Conservation (phyloP, 2,888 invertebrate species). For the Diplolepis rosae region DNA sequence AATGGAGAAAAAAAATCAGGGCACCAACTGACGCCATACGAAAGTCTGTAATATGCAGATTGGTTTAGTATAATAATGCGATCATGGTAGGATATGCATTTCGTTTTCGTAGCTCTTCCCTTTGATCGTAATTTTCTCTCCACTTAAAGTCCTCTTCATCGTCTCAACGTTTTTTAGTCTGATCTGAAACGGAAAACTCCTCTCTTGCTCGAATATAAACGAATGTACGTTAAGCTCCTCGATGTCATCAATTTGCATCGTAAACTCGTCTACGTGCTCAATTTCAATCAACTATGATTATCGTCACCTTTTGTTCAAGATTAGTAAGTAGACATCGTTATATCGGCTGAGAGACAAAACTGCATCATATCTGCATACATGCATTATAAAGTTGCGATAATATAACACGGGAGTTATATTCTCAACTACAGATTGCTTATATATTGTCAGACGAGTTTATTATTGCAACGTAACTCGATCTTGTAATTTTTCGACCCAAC, state of each 20-base stretch:
- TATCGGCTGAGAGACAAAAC: conserved; percentile 1
- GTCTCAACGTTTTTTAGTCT: background rate
- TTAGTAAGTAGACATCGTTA: background rate
- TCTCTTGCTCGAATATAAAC: background rate
- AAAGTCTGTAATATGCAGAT: background rate
- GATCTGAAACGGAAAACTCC: background rate
- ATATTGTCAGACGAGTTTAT: background rate
- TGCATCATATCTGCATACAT: background rate
- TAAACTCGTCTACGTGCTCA: background rate
- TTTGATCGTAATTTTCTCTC: background rate
- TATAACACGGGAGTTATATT: background rate
- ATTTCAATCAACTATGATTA: background rate
- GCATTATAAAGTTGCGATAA: background rate
- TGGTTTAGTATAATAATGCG: background rate
- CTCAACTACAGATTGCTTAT: background rate
- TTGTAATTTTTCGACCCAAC: background rate
- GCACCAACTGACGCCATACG: conserved; percentile 1
- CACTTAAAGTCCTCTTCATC: background rate
- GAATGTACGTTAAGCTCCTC: too few species aligned
- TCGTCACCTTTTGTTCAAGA: conserved; percentile 10
- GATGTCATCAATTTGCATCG: background rate
- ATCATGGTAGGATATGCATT: background rate
- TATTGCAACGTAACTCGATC: background rate
- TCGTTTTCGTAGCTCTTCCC: background rate
- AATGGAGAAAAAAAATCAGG: background rate